These are phyloP conservation scores for Trididemnum nubilum DNA, from an alignment of 23 tunicate genomes.

Conservation along the genomic window DNA sequence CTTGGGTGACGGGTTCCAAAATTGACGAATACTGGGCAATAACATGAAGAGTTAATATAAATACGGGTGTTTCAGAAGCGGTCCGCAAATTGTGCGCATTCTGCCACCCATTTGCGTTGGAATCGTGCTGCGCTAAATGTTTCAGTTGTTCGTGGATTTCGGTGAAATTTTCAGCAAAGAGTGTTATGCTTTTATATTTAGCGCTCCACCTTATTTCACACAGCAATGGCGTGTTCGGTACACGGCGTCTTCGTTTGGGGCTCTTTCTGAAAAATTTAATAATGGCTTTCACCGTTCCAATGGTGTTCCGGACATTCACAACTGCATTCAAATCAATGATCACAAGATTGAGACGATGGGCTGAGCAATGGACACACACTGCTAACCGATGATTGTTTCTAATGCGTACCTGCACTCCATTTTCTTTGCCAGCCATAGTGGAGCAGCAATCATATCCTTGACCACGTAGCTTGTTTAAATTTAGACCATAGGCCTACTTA, in stretches of 20 bases:
- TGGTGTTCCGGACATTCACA: not conserved
- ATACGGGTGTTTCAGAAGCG: no score
- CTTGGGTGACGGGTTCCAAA: no score
- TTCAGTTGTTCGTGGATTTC: not conserved
- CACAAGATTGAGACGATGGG: not conserved
- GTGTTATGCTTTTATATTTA: not conserved
- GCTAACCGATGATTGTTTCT: not conserved
- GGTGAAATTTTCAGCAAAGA: constrained; percentile 2
- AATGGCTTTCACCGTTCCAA: constrained; percentile 4
- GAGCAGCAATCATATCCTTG: constrained; percentile 1
- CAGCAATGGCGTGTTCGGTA: no score
- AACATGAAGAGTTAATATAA: not conserved
- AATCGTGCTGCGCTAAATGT: not conserved
- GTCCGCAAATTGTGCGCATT: constrained; percentile 4
- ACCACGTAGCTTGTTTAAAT: constrained; percentile 2
- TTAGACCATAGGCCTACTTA: constrained; percentile 1
- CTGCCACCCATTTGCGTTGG: constrained; percentile 3
- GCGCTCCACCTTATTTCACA: constrained; percentile 2
- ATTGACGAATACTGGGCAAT: constrained; percentile 3
- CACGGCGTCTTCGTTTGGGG: constrained; percentile 3
- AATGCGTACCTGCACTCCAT: constrained; percentile 2
- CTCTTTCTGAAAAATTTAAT: not conserved
- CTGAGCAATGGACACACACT: constrained; percentile 1
- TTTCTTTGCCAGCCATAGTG: no score
- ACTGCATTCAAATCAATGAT: not conserved